Evolutionary conservation across 2,113 vertebrate genomes (phyloP).

Genomic region (Sclerurus mexicanus): DNA sequence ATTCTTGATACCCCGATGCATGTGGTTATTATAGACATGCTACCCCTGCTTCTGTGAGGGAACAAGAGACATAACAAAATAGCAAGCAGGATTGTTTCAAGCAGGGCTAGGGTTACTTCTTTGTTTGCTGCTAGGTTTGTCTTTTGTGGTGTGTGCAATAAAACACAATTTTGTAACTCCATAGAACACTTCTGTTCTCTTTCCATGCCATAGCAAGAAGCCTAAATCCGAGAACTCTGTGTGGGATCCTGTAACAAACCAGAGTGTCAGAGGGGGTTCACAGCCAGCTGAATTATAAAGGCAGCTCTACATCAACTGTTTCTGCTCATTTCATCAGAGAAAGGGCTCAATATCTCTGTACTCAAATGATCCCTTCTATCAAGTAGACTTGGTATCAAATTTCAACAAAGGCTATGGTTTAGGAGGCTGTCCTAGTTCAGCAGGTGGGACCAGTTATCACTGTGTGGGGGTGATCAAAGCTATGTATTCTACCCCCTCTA

Average conservation of each 20-base stretch:
- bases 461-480: too few species aligned
- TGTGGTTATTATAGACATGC: neutral
- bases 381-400: neutral
- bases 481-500: too few species aligned
- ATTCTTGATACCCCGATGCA: neutral
- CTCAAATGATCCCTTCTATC: neutral
- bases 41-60: neutral
- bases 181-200: neutral
- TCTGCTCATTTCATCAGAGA: neutral
- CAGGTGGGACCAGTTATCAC: too few species aligned
- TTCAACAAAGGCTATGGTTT: neutral
- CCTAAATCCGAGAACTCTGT: neutral
- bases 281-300: neutral
- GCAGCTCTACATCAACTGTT: neutral
- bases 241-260: neutral
- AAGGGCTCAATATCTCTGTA: neutral
- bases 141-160: neutral
- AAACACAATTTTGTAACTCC: neutral
- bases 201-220: neutral
- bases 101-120: neutral
- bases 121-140: neutral
- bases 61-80: neutral
- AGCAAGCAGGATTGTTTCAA: neutral
- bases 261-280: neutral
- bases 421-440: too few species aligned